A percentile compares a stretch with the other conserved stretches of the same genome.
phyloP scores from a whole-genome alignment of 2,888 invertebrate genomes.

The Itoplectis maculator region DNA sequence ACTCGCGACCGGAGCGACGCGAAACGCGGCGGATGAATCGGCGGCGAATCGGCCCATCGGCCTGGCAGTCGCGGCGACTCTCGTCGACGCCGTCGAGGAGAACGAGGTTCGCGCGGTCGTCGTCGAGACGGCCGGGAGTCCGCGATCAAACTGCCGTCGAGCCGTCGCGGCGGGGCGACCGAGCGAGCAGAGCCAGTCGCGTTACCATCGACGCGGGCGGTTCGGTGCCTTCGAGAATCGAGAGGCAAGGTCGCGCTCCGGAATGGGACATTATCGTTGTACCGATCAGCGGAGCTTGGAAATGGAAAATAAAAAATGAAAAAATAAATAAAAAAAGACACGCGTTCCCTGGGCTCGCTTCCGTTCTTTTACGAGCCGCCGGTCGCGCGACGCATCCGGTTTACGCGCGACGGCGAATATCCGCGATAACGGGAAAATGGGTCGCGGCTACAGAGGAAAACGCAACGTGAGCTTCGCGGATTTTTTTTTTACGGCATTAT shows the following conservation, averaged over 20 bases:
- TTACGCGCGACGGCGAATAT: background rate
- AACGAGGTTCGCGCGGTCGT: conserved; percentile 29
- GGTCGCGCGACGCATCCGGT: conserved; percentile 29
- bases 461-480: background rate
- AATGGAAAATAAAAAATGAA: background rate
- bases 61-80: background rate
- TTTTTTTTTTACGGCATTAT: conserved; percentile 27
- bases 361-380: background rate
- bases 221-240: conserved; percentile 54
- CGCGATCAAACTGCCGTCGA: conserved; percentile 61
- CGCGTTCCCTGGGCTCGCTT: conserved; percentile 13
- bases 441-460: background rate
- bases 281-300: conserved; percentile 20
- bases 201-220: conserved; percentile 36
- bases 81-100: conserved; percentile 13
- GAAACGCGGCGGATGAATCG: conserved; percentile 8
- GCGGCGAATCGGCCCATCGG: conserved; percentile 52
- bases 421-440: background rate
- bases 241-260: conserved; percentile 57
- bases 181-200: conserved; percentile 52
- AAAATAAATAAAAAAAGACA: no score
- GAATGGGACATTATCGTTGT: conserved; percentile 46
- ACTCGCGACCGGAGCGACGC: conserved; percentile 8
- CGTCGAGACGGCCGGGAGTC: conserved; percentile 59
- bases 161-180: conserved; percentile 30